These are phyloP conservation scores for Spodoptera frugiperda DNA, from an alignment of 1,140 invertebrate species.

Conservation along the genomic window DNA sequence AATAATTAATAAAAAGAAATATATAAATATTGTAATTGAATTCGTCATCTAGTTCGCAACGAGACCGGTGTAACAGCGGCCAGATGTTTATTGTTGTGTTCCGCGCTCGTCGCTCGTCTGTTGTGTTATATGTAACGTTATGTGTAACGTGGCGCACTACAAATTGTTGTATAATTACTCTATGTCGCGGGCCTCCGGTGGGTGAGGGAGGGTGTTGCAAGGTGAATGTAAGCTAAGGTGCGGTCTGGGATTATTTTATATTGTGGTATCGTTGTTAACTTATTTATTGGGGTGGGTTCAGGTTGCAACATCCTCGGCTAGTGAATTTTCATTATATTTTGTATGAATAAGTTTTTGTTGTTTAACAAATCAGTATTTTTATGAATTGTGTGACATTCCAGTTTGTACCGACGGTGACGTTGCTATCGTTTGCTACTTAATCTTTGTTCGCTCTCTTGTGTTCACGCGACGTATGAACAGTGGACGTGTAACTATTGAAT, in stretches of 20 bases:
- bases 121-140: conserved; percentile 73
- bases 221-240: conserved; percentile 57
- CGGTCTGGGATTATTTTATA: conserved; percentile 55
- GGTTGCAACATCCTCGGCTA: conserved; percentile 66
- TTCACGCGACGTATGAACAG: conserved; percentile 37
- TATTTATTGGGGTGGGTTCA: conserved; percentile 61
- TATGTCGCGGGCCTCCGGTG: conserved; percentile 63
- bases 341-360: conserved; percentile 75
- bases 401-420: conserved; percentile 69
- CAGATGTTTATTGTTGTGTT: conserved; percentile 60
- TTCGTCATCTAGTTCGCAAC: conserved; percentile 64
- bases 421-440: conserved; percentile 62
- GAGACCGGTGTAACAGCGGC: conserved; percentile 53
- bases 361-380: conserved; percentile 84
- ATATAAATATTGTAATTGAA: conserved; percentile 50
- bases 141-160: conserved; percentile 57
- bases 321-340: conserved; percentile 69
- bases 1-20: conserved; percentile 58
- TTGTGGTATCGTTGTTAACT: conserved; percentile 54
- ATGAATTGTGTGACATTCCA: conserved; percentile 85
- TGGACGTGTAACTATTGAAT: conserved; percentile 42
- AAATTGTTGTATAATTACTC: conserved; percentile 67
- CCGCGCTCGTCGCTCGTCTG: conserved; percentile 67
- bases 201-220: conserved; percentile 73
- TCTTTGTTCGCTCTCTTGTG: conserved; percentile 60